Base-by-base conservation (phyloP, 2,113 vertebrate species). In the Microtus pennsylvanicus region DNA sequence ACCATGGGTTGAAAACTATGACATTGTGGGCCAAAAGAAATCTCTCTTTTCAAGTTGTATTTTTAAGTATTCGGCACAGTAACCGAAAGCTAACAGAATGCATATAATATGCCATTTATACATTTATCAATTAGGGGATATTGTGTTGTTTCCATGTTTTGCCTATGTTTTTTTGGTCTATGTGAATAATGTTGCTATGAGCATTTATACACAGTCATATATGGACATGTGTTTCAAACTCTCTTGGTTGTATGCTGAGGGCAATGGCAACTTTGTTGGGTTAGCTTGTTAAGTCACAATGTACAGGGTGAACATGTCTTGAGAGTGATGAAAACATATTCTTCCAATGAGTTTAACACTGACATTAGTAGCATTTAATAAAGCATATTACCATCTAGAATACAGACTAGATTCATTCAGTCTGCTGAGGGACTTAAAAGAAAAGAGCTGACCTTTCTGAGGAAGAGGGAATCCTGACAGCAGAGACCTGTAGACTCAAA, bases 301-400 rank as follows among this genome's bases (percentile, higher is more conserved):
- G 38, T n/a, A 65, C 6, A 75, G 52, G 50, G 42, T 67, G 80
- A 88, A 63, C 8, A 22, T 69, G 35, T 93, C 24, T 52, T 42
- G 61, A 38, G 82, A 50, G 52, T 74, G 38, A 14, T 75, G 12
- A 93, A 65, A 82, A 87, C 17, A 35, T n/a, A 67, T 77, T 90
- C 94, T 94, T 81, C 42, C 50, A 30, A 92, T 74, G 61, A 69
- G 28, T 72, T 87, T 69, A 80, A 45, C 72, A 80, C 63, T 90
- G 85, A 38, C 0, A 67, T 85, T 19, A 88, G 45, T 8, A 87
- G 45, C 75, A n/a, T 92, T 14, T 90, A 72, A 90, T 76, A 77
- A 87, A 92, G 45, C 35, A 61, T 8, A 85, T 85, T 35, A 52
- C 21, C n/a, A 14, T 86, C 47, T 11, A 93, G 50, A 74, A 76